A percentile compares a stretch with the other conserved stretches of the same genome.
Evolutionary conservation across 2,888 invertebrate species (phyloP).

Genomic region (Rhabditoides inermis): DNA sequence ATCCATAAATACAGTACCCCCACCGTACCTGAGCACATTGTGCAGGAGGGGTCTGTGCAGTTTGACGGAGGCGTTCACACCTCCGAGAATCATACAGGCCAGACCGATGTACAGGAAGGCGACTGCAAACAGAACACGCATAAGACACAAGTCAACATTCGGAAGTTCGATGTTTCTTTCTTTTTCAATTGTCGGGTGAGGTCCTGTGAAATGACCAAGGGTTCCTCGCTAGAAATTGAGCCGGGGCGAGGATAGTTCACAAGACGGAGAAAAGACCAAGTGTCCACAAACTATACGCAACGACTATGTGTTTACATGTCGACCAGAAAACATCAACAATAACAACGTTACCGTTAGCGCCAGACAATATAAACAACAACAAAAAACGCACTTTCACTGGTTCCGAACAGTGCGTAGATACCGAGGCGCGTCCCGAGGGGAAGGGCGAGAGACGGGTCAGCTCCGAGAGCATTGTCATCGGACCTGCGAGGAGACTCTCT

Average conservation of each 20-base stretch:
- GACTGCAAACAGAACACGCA: constrained; percentile 7
- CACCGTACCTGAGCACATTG: constrained; percentile 16
- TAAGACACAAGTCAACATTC: not conserved
- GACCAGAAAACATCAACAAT: too few species aligned
- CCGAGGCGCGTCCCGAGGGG: constrained; percentile 31
- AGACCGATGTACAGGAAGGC: constrained; percentile 35
- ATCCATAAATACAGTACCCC: too few species aligned
- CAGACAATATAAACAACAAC: too few species aligned
- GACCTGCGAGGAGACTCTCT: constrained; percentile 20
- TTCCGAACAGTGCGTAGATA: constrained; percentile 43
- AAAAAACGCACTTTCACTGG: constrained; percentile 42
- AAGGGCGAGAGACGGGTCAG: constrained; percentile 14
- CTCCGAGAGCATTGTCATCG: constrained; percentile 34
- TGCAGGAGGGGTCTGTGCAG: constrained; percentile 43
- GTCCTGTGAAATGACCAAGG: too few species aligned
- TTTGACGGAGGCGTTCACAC: constrained; percentile 40
- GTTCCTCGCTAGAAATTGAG: too few species aligned
- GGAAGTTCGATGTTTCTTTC: too few species aligned
- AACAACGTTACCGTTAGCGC: too few species aligned
- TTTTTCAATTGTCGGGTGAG: too few species aligned
- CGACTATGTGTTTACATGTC: too few species aligned
- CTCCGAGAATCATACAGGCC: constrained; percentile 36
- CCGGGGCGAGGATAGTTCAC: too few species aligned
- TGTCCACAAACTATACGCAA: too few species aligned
- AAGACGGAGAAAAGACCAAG: too few species aligned